phyloP scores from a whole-genome alignment of 2,113 vertebrate genomes.

The Marmota monax region DNA sequence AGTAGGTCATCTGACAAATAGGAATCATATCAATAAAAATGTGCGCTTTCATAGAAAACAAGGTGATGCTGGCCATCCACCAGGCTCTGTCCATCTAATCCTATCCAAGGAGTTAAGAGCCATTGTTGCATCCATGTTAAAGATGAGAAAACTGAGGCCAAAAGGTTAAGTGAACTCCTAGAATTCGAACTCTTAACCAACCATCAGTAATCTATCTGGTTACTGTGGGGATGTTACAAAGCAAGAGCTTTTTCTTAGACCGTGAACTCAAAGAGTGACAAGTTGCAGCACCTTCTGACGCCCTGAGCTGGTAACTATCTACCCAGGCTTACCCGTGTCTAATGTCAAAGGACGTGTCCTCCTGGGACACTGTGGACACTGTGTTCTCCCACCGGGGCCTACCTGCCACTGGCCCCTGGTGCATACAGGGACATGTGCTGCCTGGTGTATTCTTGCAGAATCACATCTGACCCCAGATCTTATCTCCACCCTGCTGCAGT shows the following conservation, averaged over 20 bases:
- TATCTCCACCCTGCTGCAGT: constrained; percentile 19
- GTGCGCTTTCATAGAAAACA: background rate
- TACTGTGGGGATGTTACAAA: background rate
- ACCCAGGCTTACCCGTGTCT: background rate
- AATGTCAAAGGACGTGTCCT: background rate
- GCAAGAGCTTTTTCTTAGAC: background rate
- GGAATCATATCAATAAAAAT: background rate
- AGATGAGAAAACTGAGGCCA: constrained; percentile 49
- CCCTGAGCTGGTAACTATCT: background rate
- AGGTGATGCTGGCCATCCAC: background rate
- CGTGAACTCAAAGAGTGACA: background rate
- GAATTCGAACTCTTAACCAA: background rate
- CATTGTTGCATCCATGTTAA: background rate
- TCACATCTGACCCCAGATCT: constrained; percentile 63
- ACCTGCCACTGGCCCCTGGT: background rate
- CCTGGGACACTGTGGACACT: no score
- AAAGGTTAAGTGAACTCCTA: background rate
- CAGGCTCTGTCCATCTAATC: background rate
- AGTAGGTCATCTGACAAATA: background rate
- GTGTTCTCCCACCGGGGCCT: background rate
- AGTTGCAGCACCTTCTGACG: background rate
- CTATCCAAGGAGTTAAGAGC: background rate
- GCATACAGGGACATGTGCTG: background rate
- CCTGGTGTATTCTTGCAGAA: constrained; percentile 21
- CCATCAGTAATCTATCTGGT: background rate